These are phyloP conservation scores for Seriola dumerili DNA, from an alignment of 2,113 vertebrate species.

Conservation along the genomic window DNA sequence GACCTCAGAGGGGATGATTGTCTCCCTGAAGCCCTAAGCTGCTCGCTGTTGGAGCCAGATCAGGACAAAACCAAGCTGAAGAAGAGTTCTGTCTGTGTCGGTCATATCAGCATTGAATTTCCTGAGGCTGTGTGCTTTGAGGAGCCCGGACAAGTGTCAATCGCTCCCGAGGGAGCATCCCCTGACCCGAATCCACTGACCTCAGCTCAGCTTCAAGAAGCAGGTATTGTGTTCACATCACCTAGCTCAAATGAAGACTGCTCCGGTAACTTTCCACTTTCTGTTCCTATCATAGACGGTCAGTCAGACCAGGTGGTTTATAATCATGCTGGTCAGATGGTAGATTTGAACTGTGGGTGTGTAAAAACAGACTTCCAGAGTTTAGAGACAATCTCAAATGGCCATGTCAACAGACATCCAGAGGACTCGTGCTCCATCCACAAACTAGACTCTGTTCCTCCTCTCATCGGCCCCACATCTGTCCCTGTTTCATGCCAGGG, in stretches of 20 bases:
- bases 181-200: background rate
- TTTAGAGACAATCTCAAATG: constrained; percentile 40
- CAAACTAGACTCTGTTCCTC: constrained; percentile 13
- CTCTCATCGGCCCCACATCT: background rate
- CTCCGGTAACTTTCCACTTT: background rate
- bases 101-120: background rate
- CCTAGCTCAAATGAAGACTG: background rate
- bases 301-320: background rate
- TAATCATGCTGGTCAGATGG: background rate
- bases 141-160: constrained; percentile 27
- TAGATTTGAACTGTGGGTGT: constrained; percentile 12
- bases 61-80: constrained; percentile 6
- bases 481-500: constrained; percentile 13
- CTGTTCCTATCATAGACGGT: constrained; percentile 18
- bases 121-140: background rate
- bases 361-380: background rate
- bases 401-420: background rate
- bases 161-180: background rate
- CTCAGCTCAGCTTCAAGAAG: constrained; percentile 25
- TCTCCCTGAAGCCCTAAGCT: constrained; percentile 22
- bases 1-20: constrained; percentile 23
- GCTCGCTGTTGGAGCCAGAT: background rate
- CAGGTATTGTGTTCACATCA: background rate
- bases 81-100: constrained; percentile 9
- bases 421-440: background rate